A percentile compares a stretch with the other conserved stretches of the same genome.
Evolutionary conservation across 1,140 invertebrate species (phyloP).

Genomic region (Wasmannia auropunctata): DNA sequence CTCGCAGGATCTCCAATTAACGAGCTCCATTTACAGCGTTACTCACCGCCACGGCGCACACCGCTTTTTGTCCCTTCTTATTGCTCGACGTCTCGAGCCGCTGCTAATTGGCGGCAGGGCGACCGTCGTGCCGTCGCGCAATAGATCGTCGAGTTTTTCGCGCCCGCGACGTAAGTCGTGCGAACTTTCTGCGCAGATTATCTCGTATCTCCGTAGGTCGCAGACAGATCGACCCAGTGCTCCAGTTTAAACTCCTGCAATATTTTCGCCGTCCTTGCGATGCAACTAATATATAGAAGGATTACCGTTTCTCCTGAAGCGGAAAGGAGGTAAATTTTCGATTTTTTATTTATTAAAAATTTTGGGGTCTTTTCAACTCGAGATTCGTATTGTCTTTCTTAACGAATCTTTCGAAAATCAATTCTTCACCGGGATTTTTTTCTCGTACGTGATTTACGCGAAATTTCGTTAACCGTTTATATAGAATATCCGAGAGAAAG

Average conservation of each 20-base stretch:
- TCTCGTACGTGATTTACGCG: too few relatives aligned
- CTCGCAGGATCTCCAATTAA: constrained; percentile 52
- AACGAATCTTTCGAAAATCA: not conserved
- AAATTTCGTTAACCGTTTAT: too few relatives aligned
- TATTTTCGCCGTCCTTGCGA: constrained; percentile 20
- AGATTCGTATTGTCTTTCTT: not conserved
- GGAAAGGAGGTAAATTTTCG: not conserved
- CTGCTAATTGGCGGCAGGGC: constrained; percentile 50
- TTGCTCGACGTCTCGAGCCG: constrained; percentile 40
- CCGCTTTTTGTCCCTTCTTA: constrained; percentile 50
- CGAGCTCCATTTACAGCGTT: constrained; percentile 58
- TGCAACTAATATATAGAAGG: not conserved
- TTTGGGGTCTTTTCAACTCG: not conserved
- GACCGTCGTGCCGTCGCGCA: constrained; percentile 1
- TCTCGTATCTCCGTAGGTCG: constrained; percentile 28
- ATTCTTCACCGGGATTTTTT: not conserved
- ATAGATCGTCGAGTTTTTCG: constrained; percentile 53
- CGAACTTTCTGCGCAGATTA: constrained; percentile 56
- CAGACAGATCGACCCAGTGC: constrained; percentile 36
- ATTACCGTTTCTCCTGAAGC: too few relatives aligned
- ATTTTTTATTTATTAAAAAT: not conserved
- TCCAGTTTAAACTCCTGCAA: constrained; percentile 34
- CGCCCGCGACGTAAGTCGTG: constrained; percentile 39
- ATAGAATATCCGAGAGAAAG: not conserved
- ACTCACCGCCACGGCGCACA: constrained; percentile 10